Percentiles rank a stretch among this genome's conserved stretches.
phyloP scores from a whole-genome alignment of 2,888 invertebrate genomes.

The Tanypteryx hageni region DNA sequence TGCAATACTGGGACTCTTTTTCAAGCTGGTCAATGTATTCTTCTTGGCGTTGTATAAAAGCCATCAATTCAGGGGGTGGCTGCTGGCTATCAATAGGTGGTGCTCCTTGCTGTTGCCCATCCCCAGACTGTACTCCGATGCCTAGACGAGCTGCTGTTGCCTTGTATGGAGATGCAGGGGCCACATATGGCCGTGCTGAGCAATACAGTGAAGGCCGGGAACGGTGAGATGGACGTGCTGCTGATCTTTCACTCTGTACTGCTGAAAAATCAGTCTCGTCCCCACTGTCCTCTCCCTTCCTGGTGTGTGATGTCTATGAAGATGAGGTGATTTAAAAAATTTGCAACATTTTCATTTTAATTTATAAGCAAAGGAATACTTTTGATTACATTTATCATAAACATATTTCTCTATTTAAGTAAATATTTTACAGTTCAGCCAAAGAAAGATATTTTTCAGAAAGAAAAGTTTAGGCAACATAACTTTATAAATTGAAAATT shows the following conservation, averaged over 20 bases:
- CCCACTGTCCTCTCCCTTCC: slow-evolving; percentile 68
- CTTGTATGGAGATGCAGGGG: slow-evolving; percentile 57
- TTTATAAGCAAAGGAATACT: too few species aligned
- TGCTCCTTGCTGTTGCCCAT: slow-evolving; percentile 33
- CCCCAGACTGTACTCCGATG: slow-evolving; percentile 18
- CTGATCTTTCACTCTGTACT: slow-evolving; percentile 67
- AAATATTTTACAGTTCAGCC: too few species aligned
- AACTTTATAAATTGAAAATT: too few species aligned
- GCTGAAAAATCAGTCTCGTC: slow-evolving; percentile 68
- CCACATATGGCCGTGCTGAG: slow-evolving; percentile 65
- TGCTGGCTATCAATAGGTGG: slow-evolving; percentile 68
- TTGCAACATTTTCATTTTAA: too few species aligned
- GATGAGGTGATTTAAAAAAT: neutral
- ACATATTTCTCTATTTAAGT: too few species aligned
- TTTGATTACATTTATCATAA: too few species aligned
- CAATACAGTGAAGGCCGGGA: slow-evolving; percentile 65
- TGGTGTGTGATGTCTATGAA: slow-evolving; percentile 42
- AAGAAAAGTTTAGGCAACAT: too few species aligned
- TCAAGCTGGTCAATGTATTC: slow-evolving; percentile 92
- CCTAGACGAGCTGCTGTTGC: slow-evolving; percentile 42
- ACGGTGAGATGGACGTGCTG: slow-evolving; percentile 55
- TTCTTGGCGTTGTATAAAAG: slow-evolving; percentile 90
- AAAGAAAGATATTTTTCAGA: too few species aligned
- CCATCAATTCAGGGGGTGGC: slow-evolving; percentile 84
- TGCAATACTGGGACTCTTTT: slow-evolving; percentile 89